Conservation (phyloP, 2,113 vertebrate genomes). For the Indicator maculatus region DNA sequence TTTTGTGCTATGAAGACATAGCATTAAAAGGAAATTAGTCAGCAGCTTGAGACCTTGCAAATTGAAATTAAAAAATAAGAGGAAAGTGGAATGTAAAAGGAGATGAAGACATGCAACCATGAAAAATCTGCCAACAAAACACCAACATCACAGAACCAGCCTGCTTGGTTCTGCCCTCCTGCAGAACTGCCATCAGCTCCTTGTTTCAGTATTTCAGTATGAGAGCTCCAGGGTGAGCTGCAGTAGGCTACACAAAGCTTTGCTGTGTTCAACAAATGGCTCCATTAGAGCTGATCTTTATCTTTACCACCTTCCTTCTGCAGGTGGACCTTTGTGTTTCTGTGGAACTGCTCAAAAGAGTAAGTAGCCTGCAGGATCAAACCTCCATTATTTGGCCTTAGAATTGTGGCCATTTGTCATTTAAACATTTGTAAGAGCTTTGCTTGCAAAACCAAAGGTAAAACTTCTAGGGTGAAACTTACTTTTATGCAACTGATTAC, state of each 20-base stretch:
- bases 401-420: not conserved
- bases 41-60: not conserved
- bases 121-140: not conserved
- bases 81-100: not conserved
- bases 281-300: not conserved
- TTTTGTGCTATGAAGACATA: not conserved
- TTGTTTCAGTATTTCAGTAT: not conserved
- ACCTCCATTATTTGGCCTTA: not conserved
- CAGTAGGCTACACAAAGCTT: not conserved
- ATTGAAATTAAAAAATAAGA: not conserved
- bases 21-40: not conserved
- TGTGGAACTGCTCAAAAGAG: not conserved
- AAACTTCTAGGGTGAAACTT: not conserved
- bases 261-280: not conserved
- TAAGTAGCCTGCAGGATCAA: not conserved
- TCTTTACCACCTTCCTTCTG: not conserved
- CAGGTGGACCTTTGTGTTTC: not conserved
- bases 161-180: not conserved
- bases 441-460: not conserved
- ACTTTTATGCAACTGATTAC: not conserved
- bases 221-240: not conserved
- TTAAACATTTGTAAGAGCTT: not conserved
- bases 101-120: not conserved
- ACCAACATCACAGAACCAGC: not conserved
- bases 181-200: not conserved